Base-by-base conservation (phyloP, 1,140 invertebrate species). In the Nasonia giraulti region DNA sequence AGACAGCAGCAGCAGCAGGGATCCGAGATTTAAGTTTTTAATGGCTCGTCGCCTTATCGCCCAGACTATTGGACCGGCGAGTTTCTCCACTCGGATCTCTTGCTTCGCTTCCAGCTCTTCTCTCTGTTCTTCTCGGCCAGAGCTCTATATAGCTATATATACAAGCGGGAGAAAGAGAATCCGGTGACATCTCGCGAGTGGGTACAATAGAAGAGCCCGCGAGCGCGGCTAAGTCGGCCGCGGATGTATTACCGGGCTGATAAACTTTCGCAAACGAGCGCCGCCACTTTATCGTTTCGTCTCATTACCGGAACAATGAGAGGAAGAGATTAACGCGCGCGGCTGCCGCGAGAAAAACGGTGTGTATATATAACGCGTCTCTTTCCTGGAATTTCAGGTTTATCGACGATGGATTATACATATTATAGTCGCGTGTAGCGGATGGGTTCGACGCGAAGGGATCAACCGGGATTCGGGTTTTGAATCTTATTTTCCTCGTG, bases 221-320 rank as follows among this genome's bases (percentile, higher is more conserved):
- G 40, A 7, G 40, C 40, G 40, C 40, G 40, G 40, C 40, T 44
- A 44, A 44, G 40, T 10, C 40, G 74, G 84, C 83, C 79, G 76
- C 79, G 76, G 69, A 62, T 55, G 86, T 83, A 62, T n/a, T 62
- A 62, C 78, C 78, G 6, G 33, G 78, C 86, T 82, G 87, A 90
- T 89, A 89, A 90, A 90, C 89, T 90, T 88, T 88, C 86, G 55
- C 55, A 86, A 89, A 84, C 69, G 77, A 89, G 86, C 86, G 62
- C 80, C 87, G 86, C 88, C 87, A 87, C 87, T 90, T 89, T 90
- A 90, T 88, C 89, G 89, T 89, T 89, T 89, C 86, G 88, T 89
- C 88, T 90, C 90, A 89, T 90, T 90, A 90, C 87, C 82, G 80
- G 82, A 80, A 90, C 89, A 90, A 90, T 88, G 86, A 88, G 85